Base-by-base conservation (phyloP, 2,888 invertebrate genomes). In the Gryllus longicercus region DNA sequence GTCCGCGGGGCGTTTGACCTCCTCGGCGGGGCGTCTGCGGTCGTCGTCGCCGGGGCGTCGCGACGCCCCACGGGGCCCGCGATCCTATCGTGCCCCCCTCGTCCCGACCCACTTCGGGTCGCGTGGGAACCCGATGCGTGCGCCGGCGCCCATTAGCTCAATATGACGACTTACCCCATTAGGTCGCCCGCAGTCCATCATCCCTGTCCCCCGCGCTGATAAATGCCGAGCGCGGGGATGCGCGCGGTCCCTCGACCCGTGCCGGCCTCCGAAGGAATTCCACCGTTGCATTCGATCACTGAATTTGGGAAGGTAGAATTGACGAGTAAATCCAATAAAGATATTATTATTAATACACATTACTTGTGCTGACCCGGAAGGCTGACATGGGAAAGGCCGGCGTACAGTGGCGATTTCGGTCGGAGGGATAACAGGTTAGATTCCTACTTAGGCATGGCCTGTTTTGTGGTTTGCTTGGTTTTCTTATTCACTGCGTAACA, bases 161-260 rank as follows among this genome's bases (percentile, higher is more conserved):
- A 63, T 63, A 63, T 63, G 63, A 63, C 63, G 63, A 18, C 63
- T n/a, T 63, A n/a, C 63, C 63, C 63, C 63, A 63, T 63, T 63
- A 38, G 63, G 63, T 18, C 63, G 63, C 16, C n/a, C 16, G 14
- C 63, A 16, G 63, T 63, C 63, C 63, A 63, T 63, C 63, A 18
- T 63, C 63, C 63, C 63, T 11, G 63, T 14, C 63, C 4, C 63
- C 14, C 63, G 63, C 63, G 63, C 63, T n/a, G 16, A 63, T 63
- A 63, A 63, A 63, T 63, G 14, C 63, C 16, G 5, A 0, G 16
- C 63, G 63, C 63, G 2, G 11, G 63, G 63, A 63, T 63, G 63
- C 38, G 8, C 38, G 8, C 1, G 8, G 8, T 38, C 38, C 38
- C 38, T 38, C 38, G 38, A 0, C 38, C 38, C 38, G 38, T 38